These are phyloP conservation scores for Leptura quadrifasciata DNA, from an alignment of 2,888 invertebrate genomes.

Conservation along the genomic window DNA sequence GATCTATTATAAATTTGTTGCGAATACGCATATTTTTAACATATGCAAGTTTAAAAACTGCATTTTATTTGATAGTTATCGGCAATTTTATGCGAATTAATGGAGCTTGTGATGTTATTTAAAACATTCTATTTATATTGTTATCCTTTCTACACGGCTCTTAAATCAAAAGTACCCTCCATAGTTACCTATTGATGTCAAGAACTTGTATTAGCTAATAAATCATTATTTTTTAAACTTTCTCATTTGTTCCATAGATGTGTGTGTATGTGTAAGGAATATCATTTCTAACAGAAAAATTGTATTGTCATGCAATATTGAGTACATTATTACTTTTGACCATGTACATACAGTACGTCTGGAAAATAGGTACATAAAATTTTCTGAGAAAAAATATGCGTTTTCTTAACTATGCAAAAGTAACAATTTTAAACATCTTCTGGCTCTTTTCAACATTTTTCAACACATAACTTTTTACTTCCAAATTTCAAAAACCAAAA, in stretches of 20 bases:
- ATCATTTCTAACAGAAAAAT: too few relatives aligned
- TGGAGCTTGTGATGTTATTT: slow-evolving; percentile 72
- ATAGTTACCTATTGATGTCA: slow-evolving; percentile 50
- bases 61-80: slow-evolving; percentile 64
- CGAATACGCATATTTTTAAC: slow-evolving; percentile 70
- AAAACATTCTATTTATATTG: slow-evolving; percentile 66
- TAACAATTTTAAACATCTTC: too few relatives aligned
- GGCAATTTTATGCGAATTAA: slow-evolving; percentile 71
- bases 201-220: slow-evolving; percentile 47
- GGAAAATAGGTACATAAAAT: too few relatives aligned
- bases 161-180: slow-evolving; percentile 60
- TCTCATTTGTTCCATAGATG: background rate
- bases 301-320: too few relatives aligned
- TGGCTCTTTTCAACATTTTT: too few relatives aligned
- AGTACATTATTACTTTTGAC: too few relatives aligned
- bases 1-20: slow-evolving; percentile 67
- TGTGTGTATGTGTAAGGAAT: background rate
- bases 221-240: slow-evolving; percentile 44
- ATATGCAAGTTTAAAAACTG: slow-evolving; percentile 60
- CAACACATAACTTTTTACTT: too few relatives aligned
- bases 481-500: too few relatives aligned
- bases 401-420: too few relatives aligned
- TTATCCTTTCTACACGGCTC: slow-evolving; percentile 58
- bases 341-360: too few relatives aligned
- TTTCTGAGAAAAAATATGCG: too few relatives aligned